These are phyloP conservation scores for Pollenia griseotomentosa DNA, from an alignment of 2,888 invertebrate genomes.

Conservation along the genomic window DNA sequence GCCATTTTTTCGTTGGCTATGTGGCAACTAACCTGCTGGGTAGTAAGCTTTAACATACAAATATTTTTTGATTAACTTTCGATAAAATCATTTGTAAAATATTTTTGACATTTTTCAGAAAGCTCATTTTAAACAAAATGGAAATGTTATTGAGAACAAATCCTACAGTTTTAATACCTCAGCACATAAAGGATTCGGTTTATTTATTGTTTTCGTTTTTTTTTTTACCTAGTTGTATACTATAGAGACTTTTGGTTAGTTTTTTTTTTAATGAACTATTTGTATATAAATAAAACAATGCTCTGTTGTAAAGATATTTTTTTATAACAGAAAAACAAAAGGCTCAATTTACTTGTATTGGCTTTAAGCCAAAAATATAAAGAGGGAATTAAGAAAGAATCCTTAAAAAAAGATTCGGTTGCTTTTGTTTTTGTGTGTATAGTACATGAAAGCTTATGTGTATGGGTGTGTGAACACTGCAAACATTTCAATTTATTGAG, in stretches of 20 bases:
- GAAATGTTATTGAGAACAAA: conserved; percentile 27
- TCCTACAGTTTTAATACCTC: conserved; percentile 16
- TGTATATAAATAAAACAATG: neutral
- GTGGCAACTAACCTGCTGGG: no score
- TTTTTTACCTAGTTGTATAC: neutral
- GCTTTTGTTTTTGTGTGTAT: neutral
- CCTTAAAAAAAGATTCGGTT: neutral
- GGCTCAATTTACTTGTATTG: conserved; percentile 57
- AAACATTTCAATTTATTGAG: conserved; percentile 51
- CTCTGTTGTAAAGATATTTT: neutral
- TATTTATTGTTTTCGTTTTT: neutral
- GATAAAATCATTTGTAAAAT: neutral
- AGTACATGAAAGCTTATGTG: neutral
- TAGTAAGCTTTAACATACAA: no score
- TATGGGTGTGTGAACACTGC: neutral
- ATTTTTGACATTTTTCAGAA: conserved; percentile 9
- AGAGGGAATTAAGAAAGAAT: neutral
- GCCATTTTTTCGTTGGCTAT: no score
- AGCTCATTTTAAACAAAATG: neutral
- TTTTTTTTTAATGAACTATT: neutral
- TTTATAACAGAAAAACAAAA: conserved; percentile 42
- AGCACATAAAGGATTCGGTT: conserved; percentile 43
- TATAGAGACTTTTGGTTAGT: neutral
- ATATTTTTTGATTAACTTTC: neutral
- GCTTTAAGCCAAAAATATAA: conserved; percentile 49